Conservation (phyloP, 2,888 invertebrate genomes). For the Acronicta leporina region DNA sequence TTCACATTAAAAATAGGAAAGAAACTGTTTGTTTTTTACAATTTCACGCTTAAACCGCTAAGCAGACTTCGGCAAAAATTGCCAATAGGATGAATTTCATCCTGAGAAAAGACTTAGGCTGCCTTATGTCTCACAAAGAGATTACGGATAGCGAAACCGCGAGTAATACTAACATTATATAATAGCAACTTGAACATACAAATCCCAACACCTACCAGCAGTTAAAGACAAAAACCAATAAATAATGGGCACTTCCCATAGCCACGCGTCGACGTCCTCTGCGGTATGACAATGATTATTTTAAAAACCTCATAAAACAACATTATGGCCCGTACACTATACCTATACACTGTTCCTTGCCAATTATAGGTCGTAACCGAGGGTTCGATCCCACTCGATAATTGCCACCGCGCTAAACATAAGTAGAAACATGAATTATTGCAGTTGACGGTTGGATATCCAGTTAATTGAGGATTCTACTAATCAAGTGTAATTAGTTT, state of each 20-base stretch:
- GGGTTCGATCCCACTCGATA: constrained; percentile 82
- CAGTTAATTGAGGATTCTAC: constrained; percentile 29
- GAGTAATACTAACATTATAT: background rate
- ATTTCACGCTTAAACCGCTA: too few species aligned
- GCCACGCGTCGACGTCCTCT: constrained; percentile 62
- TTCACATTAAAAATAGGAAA: too few species aligned
- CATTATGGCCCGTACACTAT: constrained; percentile 76
- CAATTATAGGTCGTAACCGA: constrained; percentile 85
- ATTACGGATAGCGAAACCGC: too few species aligned
- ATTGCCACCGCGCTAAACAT: constrained; percentile 73
- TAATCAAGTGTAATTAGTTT: constrained; percentile 38
- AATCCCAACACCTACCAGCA: constrained; percentile 13
- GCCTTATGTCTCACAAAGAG: too few species aligned
- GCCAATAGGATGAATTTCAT: too few species aligned
- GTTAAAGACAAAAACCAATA: constrained; percentile 5
- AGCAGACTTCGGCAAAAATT: too few species aligned
- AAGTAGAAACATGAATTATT: constrained; percentile 52
- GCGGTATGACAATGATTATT: constrained; percentile 82
- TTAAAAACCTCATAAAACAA: constrained; percentile 82
- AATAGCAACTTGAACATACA: background rate
- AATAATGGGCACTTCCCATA: constrained; percentile 26
- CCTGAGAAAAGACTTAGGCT: too few species aligned
- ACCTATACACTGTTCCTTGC: constrained; percentile 81
- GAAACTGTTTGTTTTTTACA: too few species aligned
- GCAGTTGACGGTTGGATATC: constrained; percentile 25